Evolutionary conservation across 2,797 vertebrate species (phyloP), one percentile per base, ranked within the genome.

Genomic region (Spinibarbus caldwelli): DNA sequence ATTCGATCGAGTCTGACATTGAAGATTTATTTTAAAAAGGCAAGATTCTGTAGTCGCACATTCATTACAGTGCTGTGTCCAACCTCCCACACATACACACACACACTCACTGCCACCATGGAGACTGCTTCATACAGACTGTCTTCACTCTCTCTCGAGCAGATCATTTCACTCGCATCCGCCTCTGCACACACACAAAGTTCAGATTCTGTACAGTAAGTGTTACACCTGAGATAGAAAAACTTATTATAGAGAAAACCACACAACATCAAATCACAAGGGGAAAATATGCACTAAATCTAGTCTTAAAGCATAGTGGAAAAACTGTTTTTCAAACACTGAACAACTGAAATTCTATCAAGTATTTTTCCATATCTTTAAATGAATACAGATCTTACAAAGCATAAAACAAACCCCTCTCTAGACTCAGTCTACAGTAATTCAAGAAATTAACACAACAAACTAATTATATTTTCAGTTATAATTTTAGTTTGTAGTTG

Each of bases 31-130:
- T 47, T 73, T 26, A 73, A n/a, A 34, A 36, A 47, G 29, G 1
- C 6, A n/a, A 66, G 66, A 67, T 38, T 2, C 43, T 49, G 15
- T 38, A 52, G 14, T 38, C 21, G 49, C 23, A 31, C 31, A 54
- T 76, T 77, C 31, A 67, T 83, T 83, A 8, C 52, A 76, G 29
- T 80, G 26, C 31, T 47, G 49, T 62, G 23, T 54, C 29, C 41
- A 79, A 62, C 72, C 80, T 73, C 80, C 83, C 47, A 31, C 86
- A 87, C 82, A 57, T 11, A 66, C 31, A 38, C 47, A 70, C 77
- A 41, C 21, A 47, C 34, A 67, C 62, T 68, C 6, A 57, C 36
- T 5, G 52, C 52, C 80, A 86, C 80, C 47, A 84, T 76, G 70
- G 59, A 80, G 71, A 76, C 41, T n/a, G 43, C 31, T 68, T 70